Evolutionary conservation across 2,797 vertebrate genomes (phyloP), one percentile per base, ranked within the genome.

Genomic region (Phaenicophaeus curvirostris): DNA sequence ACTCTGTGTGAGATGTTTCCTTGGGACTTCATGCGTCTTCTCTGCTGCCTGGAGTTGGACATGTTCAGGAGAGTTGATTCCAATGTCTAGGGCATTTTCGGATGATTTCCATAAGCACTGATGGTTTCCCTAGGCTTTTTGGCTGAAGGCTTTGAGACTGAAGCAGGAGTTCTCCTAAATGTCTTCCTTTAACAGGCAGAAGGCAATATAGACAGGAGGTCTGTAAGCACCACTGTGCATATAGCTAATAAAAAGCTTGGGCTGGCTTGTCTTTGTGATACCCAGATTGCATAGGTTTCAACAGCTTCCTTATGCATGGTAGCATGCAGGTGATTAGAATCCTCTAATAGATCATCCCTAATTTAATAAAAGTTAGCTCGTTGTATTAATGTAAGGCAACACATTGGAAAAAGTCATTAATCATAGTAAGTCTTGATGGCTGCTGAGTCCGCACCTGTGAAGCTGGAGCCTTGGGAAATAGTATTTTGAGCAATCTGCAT

Each of bases 381-480:
- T 69, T 54, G 14, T 55, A 15, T 96, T 95, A 96, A 86, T 87
- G 96, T 96, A 35, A 76, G 87, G 94, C 94, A 78, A 81, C 90
- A 89, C 86, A 6, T 95, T 96, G 97, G 96, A 96, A 96, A 95
- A 94, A 96, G 96, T 97, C 96, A 98, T 98, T 96, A 98, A 98
- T 98, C 98, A 98, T 48, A 31, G n/a, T 50, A 15, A 96, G 91
- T 73, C 90, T 86, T 66, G 67, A 96, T 82, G 96, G 97, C 95
- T 96, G 93, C 97, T 96, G 97, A 97, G 97, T 93, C 97, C 73
- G 51, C 98, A 99, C 98, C 98, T 98, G 98, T 89, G 14, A 94
- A 97, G 98, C 97, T 95, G 97, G 98, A 98, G 98, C 98, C 92
- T 97, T 97, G 96, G 92, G 97, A 97, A 96, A 97, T 72, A 87